Percentiles rank a stretch among this genome's conserved stretches.
Evolutionary conservation across 1,140 invertebrate genomes (phyloP).

Genomic region (Zophobas morio): DNA sequence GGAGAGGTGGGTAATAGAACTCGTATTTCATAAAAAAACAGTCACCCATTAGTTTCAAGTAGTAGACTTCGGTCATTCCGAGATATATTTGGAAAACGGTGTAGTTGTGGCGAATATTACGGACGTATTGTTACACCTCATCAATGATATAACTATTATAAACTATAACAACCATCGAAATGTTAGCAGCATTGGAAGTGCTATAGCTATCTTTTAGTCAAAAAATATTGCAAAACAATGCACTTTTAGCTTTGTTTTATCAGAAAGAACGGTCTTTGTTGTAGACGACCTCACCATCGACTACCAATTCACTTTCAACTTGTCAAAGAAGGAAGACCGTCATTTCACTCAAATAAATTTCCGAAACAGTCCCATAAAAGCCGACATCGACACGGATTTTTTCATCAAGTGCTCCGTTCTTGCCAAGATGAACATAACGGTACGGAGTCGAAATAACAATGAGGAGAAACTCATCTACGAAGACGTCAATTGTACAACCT

Average conservation of each 20-base stretch:
- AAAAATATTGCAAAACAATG: too few species aligned
- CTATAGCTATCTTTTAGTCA: too few species aligned
- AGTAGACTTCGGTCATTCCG: too few species aligned
- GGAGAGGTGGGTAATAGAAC: too few species aligned
- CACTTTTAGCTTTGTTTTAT: slow-evolving; percentile 7
- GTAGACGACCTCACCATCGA: slow-evolving; percentile 95
- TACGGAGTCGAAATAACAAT: slow-evolving; percentile 80
- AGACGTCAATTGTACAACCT: slow-evolving; percentile 86
- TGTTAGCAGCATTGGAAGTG: too few species aligned
- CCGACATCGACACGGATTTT: slow-evolving; percentile 96
- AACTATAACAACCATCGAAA: too few species aligned
- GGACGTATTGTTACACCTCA: too few species aligned
- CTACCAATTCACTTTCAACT: slow-evolving; percentile 98
- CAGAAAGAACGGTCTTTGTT: slow-evolving; percentile 58
- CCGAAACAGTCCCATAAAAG: slow-evolving; percentile 91
- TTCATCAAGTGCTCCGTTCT: slow-evolving; percentile 92
- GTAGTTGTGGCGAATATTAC: too few species aligned
- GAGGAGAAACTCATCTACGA: slow-evolving; percentile 81
- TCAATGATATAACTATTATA: too few species aligned
- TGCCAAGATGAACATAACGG: slow-evolving; percentile 95
- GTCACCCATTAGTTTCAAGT: too few species aligned
- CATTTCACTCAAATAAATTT: slow-evolving; percentile 97
- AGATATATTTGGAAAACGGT: too few species aligned
- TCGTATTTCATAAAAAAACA: too few species aligned
- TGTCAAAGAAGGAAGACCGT: slow-evolving; percentile 94